A percentile compares a stretch with the other conserved stretches of the same genome.
Conservation (phyloP, 2,888 invertebrate genomes). For the Andrena chrysosceles region DNA sequence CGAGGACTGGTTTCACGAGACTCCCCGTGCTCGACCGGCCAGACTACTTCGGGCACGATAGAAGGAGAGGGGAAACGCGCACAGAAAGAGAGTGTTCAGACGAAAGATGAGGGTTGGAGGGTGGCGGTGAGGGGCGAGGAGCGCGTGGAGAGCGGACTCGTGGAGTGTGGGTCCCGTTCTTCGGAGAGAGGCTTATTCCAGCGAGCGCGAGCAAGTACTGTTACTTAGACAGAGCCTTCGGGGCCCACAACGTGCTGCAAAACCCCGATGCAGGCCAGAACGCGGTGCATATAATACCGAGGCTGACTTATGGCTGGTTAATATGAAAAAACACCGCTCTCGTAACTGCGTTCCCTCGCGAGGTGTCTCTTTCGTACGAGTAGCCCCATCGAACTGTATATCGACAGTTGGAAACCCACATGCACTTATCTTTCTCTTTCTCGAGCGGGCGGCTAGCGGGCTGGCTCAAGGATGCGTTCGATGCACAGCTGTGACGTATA, state of each 20-base stretch:
- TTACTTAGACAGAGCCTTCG: conserved; percentile 76
- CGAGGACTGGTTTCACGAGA: conserved; percentile 74
- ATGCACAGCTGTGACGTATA: background rate
- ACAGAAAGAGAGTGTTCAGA: conserved; percentile 44
- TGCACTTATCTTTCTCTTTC: conserved; percentile 8
- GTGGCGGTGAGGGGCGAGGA: conserved; percentile 18
- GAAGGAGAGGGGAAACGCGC: conserved; percentile 42
- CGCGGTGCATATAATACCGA: conserved; percentile 47
- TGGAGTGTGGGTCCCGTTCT: conserved; percentile 74
- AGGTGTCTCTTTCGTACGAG: background rate
- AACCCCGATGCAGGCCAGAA: conserved; percentile 59
- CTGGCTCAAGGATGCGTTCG: conserved; percentile 18
- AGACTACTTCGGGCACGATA: conserved; percentile 69
- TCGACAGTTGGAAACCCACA: conserved; percentile 23
- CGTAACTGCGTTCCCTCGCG: background rate
- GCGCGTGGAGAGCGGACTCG: conserved; percentile 60
- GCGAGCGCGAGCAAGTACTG: conserved; percentile 77
- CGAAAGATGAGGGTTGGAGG: conserved; percentile 11
- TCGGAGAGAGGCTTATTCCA: conserved; percentile 75
- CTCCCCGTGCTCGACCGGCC: conserved; percentile 73
- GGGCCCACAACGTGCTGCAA: conserved; percentile 66
- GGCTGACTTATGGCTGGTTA: conserved; percentile 1
- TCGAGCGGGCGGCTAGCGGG: background rate
- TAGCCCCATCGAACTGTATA: conserved; percentile 6
- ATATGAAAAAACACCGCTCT: background rate